Evolutionary conservation across 2,113 vertebrate genomes (phyloP), one percentile per base, ranked within the genome.

Genomic region (Monopterus albus): DNA sequence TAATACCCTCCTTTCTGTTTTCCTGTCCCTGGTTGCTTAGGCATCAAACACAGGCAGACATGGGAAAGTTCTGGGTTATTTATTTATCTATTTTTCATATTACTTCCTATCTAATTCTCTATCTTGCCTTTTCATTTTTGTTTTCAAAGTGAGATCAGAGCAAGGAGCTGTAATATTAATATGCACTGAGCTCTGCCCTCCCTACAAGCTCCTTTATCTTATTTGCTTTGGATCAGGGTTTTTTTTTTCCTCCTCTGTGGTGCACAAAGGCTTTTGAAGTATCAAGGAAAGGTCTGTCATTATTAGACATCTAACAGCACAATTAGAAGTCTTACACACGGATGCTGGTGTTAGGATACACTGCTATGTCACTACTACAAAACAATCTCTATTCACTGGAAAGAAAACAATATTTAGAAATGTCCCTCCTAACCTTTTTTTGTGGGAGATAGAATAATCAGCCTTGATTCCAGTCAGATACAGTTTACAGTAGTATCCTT

Each of bases 61-160:
- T 63, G 47, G 51, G 68, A 58, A 58, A 15, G 50, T 78, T 81
- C 65, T 78, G 65, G 63, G n/a, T 11, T 25, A 14, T 1, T 17
- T 38, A 0, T 53, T 80, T 45, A n/a, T n/a, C n/a, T n/a, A n/a
- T n/a, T 50, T 71, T 43, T 53, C 26, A 40, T 25, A 43, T 38
- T 23, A 38, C 15, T 35, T 88, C 17, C 4, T 40, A 58, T 79
- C 39, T 33, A 17, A 36, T 51, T 71, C 72, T 49, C 28, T 7
- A 26, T 67, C 51, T 56, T 1, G 26, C 52, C 56, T 66, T 88
- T 89, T 87, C 72, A 76, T 88, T 84, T 88, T 52, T 81, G 36
- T 55, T 85, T 87, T 88, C 81, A 89, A 84, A 66, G 62, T 38
- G 68, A 75, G 74, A 87, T 89, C 84, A 90, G 67, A 90, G 70